Evolutionary conservation across 2,888 invertebrate species (phyloP), one percentile per base, ranked within the genome.

Genomic region (Selenia dentaria): DNA sequence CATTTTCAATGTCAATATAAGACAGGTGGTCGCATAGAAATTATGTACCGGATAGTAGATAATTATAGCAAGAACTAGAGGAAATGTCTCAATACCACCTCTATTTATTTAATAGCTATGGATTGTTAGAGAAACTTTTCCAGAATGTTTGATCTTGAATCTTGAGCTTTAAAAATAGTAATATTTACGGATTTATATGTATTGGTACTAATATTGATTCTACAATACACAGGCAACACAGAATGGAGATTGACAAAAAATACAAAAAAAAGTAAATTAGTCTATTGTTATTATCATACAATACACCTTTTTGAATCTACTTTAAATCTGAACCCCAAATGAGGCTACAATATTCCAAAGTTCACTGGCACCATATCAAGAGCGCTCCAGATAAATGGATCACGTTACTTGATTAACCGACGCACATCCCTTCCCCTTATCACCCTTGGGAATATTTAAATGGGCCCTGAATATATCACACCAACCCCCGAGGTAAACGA

Each of bases 361-460:
- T 82, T 83, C 83, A 83, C 72, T 74, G 74, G 76, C 77, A 77
- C 77, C 79, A 79, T 87, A 88, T 86, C 87, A 86, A 84, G 85
- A 84, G 83, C 79, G 74, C 86, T 85, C 80, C 77, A 84, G 85
- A 89, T 89, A 89, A 89, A 89, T 86, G 87, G 88, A 87, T 89
- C 88, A 85, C 86, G 88, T 88, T 88, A 89, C 89, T 88, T 89
- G 88, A 89, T 89, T 89, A 89, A 88, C 87, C 85, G 81, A 79
- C 74, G 75, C 80, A 76, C 83, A 87, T 84, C 85, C 85, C 85
- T 81, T 73, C 84, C 82, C 86, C 80, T 87, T 85, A 85, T 82
- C 86, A 83, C 87, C 86, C 85, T 66, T 79, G 87, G 87, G 88
- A 86, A 89, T 88, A 87, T 88, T 89, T 88, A 88, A 88, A 87